These are phyloP conservation scores for Ceratitis capitata DNA, from an alignment of 1,140 invertebrate species.

Conservation along the genomic window DNA sequence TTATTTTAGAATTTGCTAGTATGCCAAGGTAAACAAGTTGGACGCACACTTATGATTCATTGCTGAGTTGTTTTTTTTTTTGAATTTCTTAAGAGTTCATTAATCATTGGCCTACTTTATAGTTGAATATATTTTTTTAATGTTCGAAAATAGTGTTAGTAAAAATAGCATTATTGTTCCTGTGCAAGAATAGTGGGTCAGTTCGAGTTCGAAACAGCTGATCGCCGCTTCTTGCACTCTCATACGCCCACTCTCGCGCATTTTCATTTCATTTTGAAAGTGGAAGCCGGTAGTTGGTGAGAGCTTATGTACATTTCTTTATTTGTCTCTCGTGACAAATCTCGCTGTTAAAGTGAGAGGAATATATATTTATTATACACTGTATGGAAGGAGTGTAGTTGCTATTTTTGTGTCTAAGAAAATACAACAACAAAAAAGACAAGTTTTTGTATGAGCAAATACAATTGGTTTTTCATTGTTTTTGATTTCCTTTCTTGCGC, in stretches of 20 bases:
- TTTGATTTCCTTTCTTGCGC: neutral
- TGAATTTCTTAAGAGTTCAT: neutral
- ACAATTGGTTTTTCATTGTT: neutral
- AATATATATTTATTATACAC: neutral
- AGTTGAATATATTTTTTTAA: neutral
- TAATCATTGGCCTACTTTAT: neutral
- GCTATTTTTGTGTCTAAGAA: neutral
- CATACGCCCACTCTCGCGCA: neutral
- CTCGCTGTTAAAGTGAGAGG: neutral
- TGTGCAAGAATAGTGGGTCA: neutral
- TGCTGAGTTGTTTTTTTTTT: neutral
- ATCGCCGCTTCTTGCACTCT: neutral
- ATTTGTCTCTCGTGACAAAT: neutral
- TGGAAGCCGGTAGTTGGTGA: neutral
- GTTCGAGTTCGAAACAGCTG: constrained; percentile 1
- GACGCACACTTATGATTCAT: neutral
- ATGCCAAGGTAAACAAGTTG: neutral
- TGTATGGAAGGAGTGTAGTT: too few species aligned
- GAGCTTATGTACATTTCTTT: neutral
- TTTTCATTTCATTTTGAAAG: neutral
- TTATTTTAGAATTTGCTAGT: neutral
- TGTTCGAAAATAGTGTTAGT: neutral
- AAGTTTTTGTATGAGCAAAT: too few species aligned
- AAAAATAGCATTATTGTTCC: neutral
- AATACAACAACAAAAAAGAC: neutral